These are phyloP conservation scores for Aphidius ervi DNA, from an alignment of 1,140 invertebrate genomes.

Conservation along the genomic window DNA sequence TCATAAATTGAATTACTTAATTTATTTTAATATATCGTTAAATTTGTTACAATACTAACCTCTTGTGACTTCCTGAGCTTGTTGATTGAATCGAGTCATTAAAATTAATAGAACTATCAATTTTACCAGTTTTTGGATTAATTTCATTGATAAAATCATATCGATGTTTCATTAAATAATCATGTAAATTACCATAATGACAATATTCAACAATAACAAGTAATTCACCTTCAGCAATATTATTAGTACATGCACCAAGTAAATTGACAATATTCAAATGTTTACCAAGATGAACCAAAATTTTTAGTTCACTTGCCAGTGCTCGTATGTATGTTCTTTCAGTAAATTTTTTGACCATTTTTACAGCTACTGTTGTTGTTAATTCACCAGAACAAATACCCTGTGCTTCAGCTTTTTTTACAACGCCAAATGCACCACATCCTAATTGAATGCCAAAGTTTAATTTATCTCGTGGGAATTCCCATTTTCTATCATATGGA, in stretches of 20 bases:
- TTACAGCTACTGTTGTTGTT: conserved; percentile 73
- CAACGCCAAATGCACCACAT: conserved; percentile 88
- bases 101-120: conserved; percentile 62
- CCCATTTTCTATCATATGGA: conserved; percentile 86
- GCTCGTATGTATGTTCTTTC: conserved; percentile 73
- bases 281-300: conserved; percentile 91
- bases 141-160: conserved; percentile 79
- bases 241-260: conserved; percentile 87
- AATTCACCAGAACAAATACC: conserved; percentile 71
- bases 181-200: conserved; percentile 82
- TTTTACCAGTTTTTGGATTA: conserved; percentile 59
- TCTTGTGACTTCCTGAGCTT: conserved; percentile 54
- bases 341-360: conserved; percentile 78
- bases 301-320: conserved; percentile 87
- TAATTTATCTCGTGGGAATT: conserved; percentile 82
- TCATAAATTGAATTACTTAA: conserved; percentile 35
- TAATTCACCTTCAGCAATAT: conserved; percentile 87
- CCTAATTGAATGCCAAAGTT: conserved; percentile 85
- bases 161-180: conserved; percentile 76
- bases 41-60: conserved; percentile 33
- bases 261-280: conserved; percentile 94
- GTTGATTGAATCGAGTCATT: conserved; percentile 55
- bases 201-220: conserved; percentile 89
- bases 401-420: conserved; percentile 80
- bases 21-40: background rate